Evolutionary conservation across 2,888 invertebrate species (phyloP).

Genomic region (Apotomis betuletana): DNA sequence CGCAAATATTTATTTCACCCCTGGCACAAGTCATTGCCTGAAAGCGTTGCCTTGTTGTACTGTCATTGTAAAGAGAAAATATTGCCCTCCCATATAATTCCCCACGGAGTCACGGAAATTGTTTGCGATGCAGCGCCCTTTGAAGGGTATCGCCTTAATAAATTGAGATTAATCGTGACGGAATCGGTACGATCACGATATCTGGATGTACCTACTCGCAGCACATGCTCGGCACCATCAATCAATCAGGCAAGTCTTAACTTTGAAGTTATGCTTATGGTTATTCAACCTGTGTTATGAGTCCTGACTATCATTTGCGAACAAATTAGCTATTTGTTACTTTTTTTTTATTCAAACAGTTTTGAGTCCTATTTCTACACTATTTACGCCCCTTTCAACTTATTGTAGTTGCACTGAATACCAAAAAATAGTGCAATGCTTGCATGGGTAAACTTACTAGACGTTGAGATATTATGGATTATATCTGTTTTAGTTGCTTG

Average conservation of each 20-base stretch:
- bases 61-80: constrained; percentile 68
- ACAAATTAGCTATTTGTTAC: no score
- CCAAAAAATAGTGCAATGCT: no score
- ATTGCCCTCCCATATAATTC: constrained; percentile 72
- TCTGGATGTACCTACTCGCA: constrained; percentile 15
- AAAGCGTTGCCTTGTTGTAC: constrained; percentile 78
- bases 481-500: no score
- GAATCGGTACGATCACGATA: constrained; percentile 38
- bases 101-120: constrained; percentile 65
- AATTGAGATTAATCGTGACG: constrained; percentile 64
- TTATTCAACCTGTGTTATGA: neutral
- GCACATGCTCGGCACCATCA: constrained; percentile 14
- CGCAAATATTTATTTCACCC: constrained; percentile 75
- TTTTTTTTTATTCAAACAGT: no score
- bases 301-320: neutral
- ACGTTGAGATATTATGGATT: no score
- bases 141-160: constrained; percentile 43
- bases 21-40: constrained; percentile 71
- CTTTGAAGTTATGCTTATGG: constrained; percentile 4
- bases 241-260: constrained; percentile 25
- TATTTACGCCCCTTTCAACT: no score
- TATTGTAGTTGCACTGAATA: no score
- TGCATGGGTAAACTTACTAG: no score
- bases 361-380: no score
- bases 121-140: constrained; percentile 46